Evolutionary conservation across 2,888 invertebrate species (phyloP), one percentile per base, ranked within the genome.

Genomic region (Dynastes hyllus): DNA sequence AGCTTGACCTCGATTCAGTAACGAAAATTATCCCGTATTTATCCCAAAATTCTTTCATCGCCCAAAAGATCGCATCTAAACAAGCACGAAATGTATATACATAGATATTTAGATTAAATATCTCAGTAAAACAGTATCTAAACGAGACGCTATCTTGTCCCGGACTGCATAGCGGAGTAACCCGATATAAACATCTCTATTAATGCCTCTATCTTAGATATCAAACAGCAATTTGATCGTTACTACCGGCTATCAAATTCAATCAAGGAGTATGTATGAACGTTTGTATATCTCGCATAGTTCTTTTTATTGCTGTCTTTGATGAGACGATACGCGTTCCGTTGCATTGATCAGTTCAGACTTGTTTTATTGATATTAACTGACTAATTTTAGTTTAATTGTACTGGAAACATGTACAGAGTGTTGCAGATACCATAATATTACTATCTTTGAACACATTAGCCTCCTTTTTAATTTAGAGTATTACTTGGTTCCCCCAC

Each of bases 361-460:
- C 55, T 58, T 16, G 55, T 58, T 58, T 58, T 58, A 58, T 58
- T 58, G 55, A 16, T 58, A 58, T 58, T 16, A 22, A 58, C 55
- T 22, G 16, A 8, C 16, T 58, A 58, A 58, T 58, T 58, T 58
- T 58, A 58, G 55, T 58, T 58, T 58, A 16, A 58, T 58, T 22
- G 16, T 22, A 9, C 22, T 58, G 8, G 8, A 8, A 45, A 45
- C 45, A 45, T 45, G 11, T 1, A 1, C 11, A 45, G 45, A 45
- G 45, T 37, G 32, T 37, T 37, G 11, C 11, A 45, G 45, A 45
- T 8, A 37, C 32, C 11, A 1, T 2, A 1, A 45, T 45, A 8
- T 45, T 37, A 37, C 5, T 4, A 8, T 45, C 11, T 11, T 45
- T 11, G 1, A 45, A 45, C 8, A 8, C 8, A 40, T 40, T 40